These are phyloP conservation scores for Bedellia somnulentella DNA, from an alignment of 2,888 invertebrate species.

Conservation along the genomic window DNA sequence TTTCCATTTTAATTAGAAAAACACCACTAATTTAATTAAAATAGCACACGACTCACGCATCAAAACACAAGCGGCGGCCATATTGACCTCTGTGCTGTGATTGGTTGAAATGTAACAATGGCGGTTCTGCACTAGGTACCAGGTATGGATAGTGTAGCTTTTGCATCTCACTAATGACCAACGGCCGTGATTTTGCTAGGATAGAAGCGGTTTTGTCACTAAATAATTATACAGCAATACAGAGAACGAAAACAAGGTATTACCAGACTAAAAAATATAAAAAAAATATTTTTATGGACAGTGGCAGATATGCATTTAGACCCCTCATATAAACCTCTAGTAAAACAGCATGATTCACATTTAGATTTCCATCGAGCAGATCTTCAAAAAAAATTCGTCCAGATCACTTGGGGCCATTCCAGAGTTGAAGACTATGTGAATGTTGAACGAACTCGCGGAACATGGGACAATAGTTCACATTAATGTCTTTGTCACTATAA, in stretches of 20 bases:
- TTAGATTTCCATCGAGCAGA: no score
- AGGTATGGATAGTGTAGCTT: conserved; percentile 1
- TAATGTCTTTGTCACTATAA: no score
- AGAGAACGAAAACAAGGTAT: background rate
- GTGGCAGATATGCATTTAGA: no score
- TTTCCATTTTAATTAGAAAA: conserved; percentile 10
- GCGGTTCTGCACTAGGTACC: background rate
- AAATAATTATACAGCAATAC: conserved; percentile 1
- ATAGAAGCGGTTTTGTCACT: conserved; percentile 5
- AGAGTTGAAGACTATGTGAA: no score
- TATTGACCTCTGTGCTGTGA: conserved; percentile 7
- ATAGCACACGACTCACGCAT: conserved; percentile 7
- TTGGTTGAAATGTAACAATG: conserved; percentile 7
- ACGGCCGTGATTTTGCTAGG: background rate
- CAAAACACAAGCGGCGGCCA: conserved; percentile 4
- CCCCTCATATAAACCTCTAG: no score
- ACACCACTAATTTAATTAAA: conserved; percentile 8
- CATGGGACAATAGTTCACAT: no score
- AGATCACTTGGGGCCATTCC: no score
- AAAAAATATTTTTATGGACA: background rate
- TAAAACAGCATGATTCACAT: no score
- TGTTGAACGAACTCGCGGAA: no score
- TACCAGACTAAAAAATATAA: background rate
- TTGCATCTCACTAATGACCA: background rate
- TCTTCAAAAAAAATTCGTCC: no score